These are phyloP conservation scores for Agapostemon virescens DNA, from an alignment of 2,888 invertebrate genomes.

Conservation along the genomic window DNA sequence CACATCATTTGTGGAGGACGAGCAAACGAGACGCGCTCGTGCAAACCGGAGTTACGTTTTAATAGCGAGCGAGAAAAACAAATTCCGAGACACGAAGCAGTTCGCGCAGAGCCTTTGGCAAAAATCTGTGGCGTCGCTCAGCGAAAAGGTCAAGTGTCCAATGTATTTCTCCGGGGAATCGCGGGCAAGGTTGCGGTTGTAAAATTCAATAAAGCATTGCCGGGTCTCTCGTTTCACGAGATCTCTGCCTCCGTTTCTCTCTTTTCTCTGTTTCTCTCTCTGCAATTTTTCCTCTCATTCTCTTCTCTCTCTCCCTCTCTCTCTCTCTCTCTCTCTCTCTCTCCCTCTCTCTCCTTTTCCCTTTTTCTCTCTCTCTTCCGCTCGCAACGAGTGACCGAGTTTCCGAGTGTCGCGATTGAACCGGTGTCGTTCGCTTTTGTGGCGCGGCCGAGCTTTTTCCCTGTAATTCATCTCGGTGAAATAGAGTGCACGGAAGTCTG, in stretches of 20 bases:
- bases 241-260: not conserved
- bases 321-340: not conserved
- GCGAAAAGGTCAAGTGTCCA: constrained; percentile 35
- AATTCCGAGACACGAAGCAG: not conserved
- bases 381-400: constrained; percentile 33
- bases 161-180: constrained; percentile 25
- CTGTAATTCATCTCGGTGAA: not conserved
- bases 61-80: constrained; percentile 18
- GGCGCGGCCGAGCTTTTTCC: not conserved
- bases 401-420: constrained; percentile 36
- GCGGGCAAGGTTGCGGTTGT: constrained; percentile 35
- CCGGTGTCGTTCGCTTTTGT: constrained; percentile 25
- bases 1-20: not conserved
- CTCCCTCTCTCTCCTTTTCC: not conserved
- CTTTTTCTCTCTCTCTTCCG: not conserved
- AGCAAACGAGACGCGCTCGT: not conserved
- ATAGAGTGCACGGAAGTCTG: not conserved
- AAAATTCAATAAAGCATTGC: constrained; percentile 45
- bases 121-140: constrained; percentile 9
- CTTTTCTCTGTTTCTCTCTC: not conserved
- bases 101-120: not conserved
- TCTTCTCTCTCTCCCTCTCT: not conserved
- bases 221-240: constrained; percentile 19
- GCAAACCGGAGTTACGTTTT: constrained; percentile 7
- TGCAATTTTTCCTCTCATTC: not conserved